Percentiles rank a stretch among this genome's conserved stretches.
Evolutionary conservation across 64 coral and sea anemone genomes (phyloP).

Genomic region (Porites lutea): DNA sequence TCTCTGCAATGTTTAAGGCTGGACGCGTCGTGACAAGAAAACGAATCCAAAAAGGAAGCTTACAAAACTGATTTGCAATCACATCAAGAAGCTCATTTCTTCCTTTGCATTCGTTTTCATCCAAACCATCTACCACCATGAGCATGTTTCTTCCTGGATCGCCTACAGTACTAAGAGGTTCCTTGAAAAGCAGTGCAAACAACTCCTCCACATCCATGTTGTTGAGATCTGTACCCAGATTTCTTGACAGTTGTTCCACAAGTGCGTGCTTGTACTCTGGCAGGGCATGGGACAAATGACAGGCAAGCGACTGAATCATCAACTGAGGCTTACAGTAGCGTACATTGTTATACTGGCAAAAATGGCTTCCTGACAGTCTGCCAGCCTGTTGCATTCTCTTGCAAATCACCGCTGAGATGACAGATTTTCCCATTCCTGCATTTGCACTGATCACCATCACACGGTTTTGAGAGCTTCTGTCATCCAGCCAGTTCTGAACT

Average conservation of each 20-base stretch:
- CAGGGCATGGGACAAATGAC: too few species aligned
- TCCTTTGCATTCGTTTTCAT: constrained; percentile 35
- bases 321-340: too few species aligned
- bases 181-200: constrained; percentile 52
- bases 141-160: constrained; percentile 9
- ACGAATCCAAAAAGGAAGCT: constrained; percentile 26
- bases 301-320: too few species aligned
- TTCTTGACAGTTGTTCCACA: neutral
- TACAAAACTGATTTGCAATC: constrained; percentile 2
- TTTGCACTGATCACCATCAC: constrained; percentile 43
- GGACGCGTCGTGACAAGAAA: constrained; percentile 60
- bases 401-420: too few species aligned
- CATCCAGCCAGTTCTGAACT: neutral
- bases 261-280: too few species aligned
- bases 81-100: constrained; percentile 3
- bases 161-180: neutral
- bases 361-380: neutral
- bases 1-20: neutral
- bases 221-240: constrained; percentile 12
- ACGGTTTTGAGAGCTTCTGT: neutral
- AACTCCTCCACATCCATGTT: constrained; percentile 52
- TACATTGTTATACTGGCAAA: too few species aligned
- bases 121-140: constrained; percentile 51
- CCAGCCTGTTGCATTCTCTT: neutral
- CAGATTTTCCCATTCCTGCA: neutral